Evolutionary conservation across 2,113 vertebrate genomes (phyloP).

Genomic region (Planiliza haematocheilus): DNA sequence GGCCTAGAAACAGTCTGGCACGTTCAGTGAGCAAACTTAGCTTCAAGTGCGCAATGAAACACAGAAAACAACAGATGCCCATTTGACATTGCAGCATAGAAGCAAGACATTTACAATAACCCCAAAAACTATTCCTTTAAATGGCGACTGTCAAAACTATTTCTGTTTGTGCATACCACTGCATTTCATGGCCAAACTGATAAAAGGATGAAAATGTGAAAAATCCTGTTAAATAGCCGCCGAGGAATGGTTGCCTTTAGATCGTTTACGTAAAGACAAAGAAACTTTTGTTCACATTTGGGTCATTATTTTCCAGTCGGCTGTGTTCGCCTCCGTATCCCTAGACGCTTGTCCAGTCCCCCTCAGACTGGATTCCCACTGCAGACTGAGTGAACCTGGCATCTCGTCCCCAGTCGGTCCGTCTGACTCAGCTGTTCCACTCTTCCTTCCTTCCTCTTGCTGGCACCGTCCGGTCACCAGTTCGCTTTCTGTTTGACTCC

Average conservation of each 20-base stretch:
- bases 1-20: no score
- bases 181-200: neutral
- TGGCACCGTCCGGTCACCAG: slow-evolving; percentile 81
- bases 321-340: slow-evolving; percentile 17
- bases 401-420: slow-evolving; percentile 40
- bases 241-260: no score
- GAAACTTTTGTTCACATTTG: slow-evolving; percentile 21
- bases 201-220: neutral
- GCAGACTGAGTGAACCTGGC: slow-evolving; percentile 47
- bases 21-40: no score
- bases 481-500: slow-evolving; percentile 75
- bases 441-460: slow-evolving; percentile 36
- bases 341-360: slow-evolving; percentile 31
- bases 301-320: slow-evolving; percentile 37
- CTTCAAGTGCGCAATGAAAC: no score
- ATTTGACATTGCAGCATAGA: no score
- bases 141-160: no score
- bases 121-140: no score
- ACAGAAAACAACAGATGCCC: no score
- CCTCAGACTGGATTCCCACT: slow-evolving; percentile 38
- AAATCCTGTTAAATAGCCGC: no score
- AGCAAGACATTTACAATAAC: no score
- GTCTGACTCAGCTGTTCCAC: slow-evolving; percentile 65
- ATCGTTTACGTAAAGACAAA: slow-evolving; percentile 36
- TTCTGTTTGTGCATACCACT: neutral